A percentile compares a stretch with the other conserved stretches of the same genome.
phyloP scores from a whole-genome alignment of 2,888 invertebrate species.

The Cataglyphis altisquamis region DNA sequence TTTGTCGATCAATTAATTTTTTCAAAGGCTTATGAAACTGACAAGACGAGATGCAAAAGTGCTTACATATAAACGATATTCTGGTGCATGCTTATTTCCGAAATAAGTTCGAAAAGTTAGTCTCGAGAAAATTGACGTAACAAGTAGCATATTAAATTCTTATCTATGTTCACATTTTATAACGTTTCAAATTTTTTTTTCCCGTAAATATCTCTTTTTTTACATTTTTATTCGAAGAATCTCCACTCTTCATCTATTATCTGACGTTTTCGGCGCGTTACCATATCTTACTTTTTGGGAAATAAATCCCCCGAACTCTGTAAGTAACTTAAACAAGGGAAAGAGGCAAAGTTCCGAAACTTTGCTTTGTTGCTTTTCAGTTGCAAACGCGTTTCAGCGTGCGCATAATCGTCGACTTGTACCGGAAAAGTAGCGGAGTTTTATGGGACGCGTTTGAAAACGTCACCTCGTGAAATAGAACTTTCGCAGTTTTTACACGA shows the following conservation, averaged over 20 bases:
- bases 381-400: conserved; percentile 22
- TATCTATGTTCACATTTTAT: background rate
- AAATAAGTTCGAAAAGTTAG: background rate
- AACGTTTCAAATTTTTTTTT: background rate
- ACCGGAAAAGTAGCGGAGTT: conserved; percentile 37
- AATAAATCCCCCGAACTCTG: background rate
- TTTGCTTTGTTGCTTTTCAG: conserved; percentile 19
- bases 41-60: background rate
- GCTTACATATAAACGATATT: background rate
- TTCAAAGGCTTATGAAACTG: background rate
- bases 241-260: background rate
- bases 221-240: background rate
- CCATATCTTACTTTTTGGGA: background rate
- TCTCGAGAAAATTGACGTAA: background rate
- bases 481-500: conserved; percentile 27
- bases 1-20: conserved; percentile 12
- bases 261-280: background rate
- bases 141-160: background rate
- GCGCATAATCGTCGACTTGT: conserved; percentile 44
- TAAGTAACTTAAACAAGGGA: conserved; percentile 35
- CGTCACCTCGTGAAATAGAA: conserved; percentile 50
- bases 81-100: background rate
- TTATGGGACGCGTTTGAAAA: conserved; percentile 56
- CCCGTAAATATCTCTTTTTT: background rate
- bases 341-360: conserved; percentile 49